Base-by-base conservation (phyloP, 2,888 invertebrate species). In the Acheta domesticus region DNA sequence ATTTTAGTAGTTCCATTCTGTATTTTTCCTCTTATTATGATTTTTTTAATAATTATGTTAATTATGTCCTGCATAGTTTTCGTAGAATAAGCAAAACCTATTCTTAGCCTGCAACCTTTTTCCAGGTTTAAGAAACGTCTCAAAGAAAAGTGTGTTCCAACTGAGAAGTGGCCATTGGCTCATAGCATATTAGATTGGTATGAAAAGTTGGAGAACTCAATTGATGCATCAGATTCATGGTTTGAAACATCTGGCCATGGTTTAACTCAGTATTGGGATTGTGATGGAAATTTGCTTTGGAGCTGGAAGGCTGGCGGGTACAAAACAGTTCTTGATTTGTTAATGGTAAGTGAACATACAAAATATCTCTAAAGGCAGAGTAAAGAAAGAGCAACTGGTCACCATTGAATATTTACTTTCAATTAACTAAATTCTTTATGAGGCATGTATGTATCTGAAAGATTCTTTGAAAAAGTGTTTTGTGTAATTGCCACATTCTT, bases 251-350 rank as follows among this genome's bases (percentile, higher is more conserved):
- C 95, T 0, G 88, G 92, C 0, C 87, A 87, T 80, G 92, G 92
- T 0, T 87, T 92, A 74, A 85, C 88, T 1, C 90, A 92, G 82
- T 92, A 91, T 84, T 88, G 91, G 89, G 86, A 87, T 0, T 93
- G 93, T 84, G 91, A 92, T 12, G 96, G 96, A 0, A 91, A 94
- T 84, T 87, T 87, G 20, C 86, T 92, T 83, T 87, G 93, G 5
- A 91, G 93, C 84, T 96, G 94, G 95, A 93, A 92, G 83, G 89
- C 91, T 79, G 90, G 89, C 81, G 94, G 94, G 2, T 95, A 90
- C 84, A 89, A 88, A 82, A 92, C 89, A 2, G 87, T 95, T 80
- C 86, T 96, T 77, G 90, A 92, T 83, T 84, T 94, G 76, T 87
- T 96, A 81, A 88, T 91, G 90, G 93, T 93, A 87, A 85, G 86